phyloP scores from a whole-genome alignment of 2,113 vertebrate species.

The Terrapene triunguis region DNA sequence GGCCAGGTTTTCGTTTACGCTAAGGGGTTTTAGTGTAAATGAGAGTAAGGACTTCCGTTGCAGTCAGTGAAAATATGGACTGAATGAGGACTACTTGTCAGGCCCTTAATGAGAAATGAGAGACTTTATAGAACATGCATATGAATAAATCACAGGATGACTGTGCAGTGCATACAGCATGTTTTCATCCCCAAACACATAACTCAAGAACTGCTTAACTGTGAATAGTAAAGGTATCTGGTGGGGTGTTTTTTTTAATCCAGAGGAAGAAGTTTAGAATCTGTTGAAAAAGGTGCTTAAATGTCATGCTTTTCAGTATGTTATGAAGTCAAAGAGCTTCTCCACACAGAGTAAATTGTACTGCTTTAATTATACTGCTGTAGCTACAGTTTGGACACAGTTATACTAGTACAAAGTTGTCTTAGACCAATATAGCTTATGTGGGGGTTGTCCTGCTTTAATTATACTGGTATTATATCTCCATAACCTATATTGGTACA shows the following conservation, averaged over 20 bases:
- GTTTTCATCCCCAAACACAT: neutral
- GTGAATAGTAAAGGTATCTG: neutral
- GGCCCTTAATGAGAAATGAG: neutral
- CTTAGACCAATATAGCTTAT: neutral
- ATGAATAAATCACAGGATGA: neutral
- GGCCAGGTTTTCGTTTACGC: neutral
- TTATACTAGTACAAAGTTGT: neutral
- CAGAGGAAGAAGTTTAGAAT: neutral
- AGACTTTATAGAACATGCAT: neutral
- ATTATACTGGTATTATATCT: neutral
- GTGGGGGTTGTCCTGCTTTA: neutral
- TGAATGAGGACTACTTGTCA: neutral
- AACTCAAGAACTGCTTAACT: neutral
- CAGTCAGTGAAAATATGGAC: neutral
- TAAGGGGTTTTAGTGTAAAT: neutral
- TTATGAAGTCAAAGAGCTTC: neutral
- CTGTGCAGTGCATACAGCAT: neutral
- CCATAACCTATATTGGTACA: neutral
- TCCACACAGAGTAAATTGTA: neutral
- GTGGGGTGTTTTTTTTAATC: neutral
- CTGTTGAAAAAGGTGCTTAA: neutral
- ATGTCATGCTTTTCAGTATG: neutral
- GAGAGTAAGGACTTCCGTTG: fast-evolving
- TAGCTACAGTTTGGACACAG: neutral
- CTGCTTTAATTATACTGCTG: neutral